These are phyloP conservation scores for Triplophysa siluroides DNA, from an alignment of 2,113 vertebrate species.

Conservation along the genomic window DNA sequence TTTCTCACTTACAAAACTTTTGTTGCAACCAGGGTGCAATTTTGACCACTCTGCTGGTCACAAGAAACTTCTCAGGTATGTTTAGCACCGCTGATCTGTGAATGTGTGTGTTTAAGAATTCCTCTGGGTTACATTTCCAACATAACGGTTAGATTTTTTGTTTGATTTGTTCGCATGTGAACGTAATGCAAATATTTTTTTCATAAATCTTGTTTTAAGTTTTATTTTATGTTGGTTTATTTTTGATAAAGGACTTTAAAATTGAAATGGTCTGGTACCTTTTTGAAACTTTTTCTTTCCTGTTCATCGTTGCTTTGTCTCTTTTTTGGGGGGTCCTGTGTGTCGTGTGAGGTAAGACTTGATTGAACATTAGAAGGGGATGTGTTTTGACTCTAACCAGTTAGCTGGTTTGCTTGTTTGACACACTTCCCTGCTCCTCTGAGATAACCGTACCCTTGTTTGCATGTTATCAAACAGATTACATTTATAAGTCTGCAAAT, in stretches of 20 bases:
- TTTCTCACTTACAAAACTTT: slow-evolving; percentile 52
- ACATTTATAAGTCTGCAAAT: slow-evolving; percentile 39
- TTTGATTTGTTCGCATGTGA: background rate
- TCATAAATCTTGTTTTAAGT: background rate
- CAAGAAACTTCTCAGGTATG: slow-evolving; percentile 98
- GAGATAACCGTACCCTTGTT: slow-evolving; percentile 3
- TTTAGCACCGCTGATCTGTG: slow-evolving; percentile 50
- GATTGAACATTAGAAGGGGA: slow-evolving; percentile 29
- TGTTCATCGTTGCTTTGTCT: slow-evolving; percentile 77
- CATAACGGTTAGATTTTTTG: background rate
- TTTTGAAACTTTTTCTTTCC: slow-evolving; percentile 62
- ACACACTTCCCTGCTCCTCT: slow-evolving; percentile 39
- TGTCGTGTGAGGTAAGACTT: slow-evolving; percentile 46
- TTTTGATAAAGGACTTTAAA: background rate
- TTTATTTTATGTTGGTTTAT: slow-evolving; percentile 25
- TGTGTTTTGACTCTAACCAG: slow-evolving; percentile 38
- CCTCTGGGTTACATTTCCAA: background rate
- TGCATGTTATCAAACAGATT: slow-evolving; percentile 44
- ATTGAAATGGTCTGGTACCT: slow-evolving; percentile 41
- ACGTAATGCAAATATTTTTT: slow-evolving; percentile 3
- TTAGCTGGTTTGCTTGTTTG: slow-evolving; percentile 40
- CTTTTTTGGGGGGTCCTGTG: slow-evolving; percentile 84
- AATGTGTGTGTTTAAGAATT: background rate
- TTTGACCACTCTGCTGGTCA: slow-evolving; percentile 97
- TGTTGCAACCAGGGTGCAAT: slow-evolving; percentile 87